A percentile compares a stretch with the other conserved stretches of the same genome.
Conservation (phyloP, 1,140 invertebrate genomes). For the Lamellibrachia luymesi region DNA sequence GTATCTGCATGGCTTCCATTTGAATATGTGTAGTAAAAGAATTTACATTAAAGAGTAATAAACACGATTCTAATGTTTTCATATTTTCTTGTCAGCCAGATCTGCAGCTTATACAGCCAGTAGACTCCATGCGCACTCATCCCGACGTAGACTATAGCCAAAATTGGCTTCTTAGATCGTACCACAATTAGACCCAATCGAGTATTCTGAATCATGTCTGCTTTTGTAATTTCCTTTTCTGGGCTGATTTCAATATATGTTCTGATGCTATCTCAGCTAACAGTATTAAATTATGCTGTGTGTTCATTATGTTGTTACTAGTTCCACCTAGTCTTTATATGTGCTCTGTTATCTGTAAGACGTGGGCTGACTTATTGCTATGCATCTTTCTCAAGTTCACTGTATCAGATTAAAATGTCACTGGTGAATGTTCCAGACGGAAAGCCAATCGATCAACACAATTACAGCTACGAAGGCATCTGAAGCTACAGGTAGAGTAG, state of each 20-base stretch:
- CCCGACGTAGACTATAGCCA: no score
- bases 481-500: not conserved
- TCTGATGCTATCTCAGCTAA: no score
- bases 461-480: not conserved
- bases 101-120: no score
- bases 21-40: not conserved
- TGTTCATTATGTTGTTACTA: not conserved
- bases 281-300: not conserved
- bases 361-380: not conserved
- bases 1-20: not conserved
- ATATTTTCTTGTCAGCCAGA: no score
- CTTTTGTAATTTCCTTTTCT: no score
- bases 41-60: no score
- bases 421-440: not conserved
- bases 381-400: not conserved
- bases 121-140: no score
- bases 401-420: not conserved
- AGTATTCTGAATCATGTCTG: no score
- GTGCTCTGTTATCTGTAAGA: not conserved
- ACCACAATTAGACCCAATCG: no score
- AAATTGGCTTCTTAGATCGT: no score
- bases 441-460: not conserved
- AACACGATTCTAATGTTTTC: no score
- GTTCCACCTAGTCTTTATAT: not conserved
- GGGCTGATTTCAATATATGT: no score